These are phyloP conservation scores for Platycercus adscitus DNA, from an alignment of 2,113 vertebrate species.

Conservation along the genomic window DNA sequence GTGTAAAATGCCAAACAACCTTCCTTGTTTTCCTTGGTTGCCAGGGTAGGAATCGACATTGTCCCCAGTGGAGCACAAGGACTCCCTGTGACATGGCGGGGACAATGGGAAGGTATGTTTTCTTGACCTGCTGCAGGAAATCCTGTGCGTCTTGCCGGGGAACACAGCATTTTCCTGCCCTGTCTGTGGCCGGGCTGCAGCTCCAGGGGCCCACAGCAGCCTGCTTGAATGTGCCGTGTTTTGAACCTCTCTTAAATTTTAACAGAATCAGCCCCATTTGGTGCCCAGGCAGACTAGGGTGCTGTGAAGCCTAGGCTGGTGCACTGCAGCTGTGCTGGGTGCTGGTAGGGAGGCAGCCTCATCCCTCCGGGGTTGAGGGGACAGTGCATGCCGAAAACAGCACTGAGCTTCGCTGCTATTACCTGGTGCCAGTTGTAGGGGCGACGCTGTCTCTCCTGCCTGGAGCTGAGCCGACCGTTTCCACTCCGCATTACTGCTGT, in stretches of 20 bases:
- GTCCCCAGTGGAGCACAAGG: conserved; percentile 51
- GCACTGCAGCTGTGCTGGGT: background rate
- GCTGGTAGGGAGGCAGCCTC: background rate
- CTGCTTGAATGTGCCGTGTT: rapidly evolving
- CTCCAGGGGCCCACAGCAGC: background rate
- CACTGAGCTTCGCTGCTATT: background rate
- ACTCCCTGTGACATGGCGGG: conserved; percentile 54
- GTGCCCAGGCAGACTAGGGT: background rate
- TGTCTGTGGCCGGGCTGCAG: background rate
- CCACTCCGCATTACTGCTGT: background rate
- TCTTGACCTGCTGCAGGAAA: conserved; percentile 79
- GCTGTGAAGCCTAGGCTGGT: background rate
- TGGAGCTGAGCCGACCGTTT: background rate
- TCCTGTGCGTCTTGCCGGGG: conserved; percentile 72
- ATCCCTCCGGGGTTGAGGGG: background rate
- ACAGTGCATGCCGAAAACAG: rapidly evolving
- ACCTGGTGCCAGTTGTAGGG: background rate
- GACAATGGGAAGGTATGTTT: conserved; percentile 78
- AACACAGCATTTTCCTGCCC: conserved; percentile 64
- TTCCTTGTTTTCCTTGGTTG: conserved; percentile 66
- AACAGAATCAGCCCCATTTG: background rate
- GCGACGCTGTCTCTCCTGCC: background rate
- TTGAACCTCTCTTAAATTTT: background rate
- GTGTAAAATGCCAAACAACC: background rate
- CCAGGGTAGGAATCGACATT: conserved; percentile 31